These are phyloP conservation scores for Stegophylla sp. DNA, from an alignment of 2,888 invertebrate genomes.

Conservation along the genomic window DNA sequence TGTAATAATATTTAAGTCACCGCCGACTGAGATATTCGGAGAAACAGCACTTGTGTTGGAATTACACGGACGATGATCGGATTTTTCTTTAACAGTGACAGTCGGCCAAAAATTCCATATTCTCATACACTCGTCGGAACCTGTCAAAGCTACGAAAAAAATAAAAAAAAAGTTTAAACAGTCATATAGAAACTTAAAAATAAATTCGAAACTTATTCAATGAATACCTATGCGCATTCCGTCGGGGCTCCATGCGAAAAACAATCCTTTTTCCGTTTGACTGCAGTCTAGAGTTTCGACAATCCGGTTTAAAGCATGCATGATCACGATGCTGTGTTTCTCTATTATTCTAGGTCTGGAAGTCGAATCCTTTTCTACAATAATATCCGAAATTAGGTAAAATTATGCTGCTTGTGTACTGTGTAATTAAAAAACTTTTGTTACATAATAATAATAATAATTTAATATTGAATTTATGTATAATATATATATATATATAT, in stretches of 20 bases:
- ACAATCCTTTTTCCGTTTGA: slow-evolving; percentile 14
- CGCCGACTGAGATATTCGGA: neutral
- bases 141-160: slow-evolving; percentile 11
- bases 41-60: neutral
- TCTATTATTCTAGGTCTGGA: neutral
- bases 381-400: neutral
- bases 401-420: no score
- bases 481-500: no score
- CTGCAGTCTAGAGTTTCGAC: slow-evolving; percentile 32
- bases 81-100: neutral
- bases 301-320: slow-evolving; percentile 34
- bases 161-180: neutral
- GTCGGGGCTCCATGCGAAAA: slow-evolving; percentile 40
- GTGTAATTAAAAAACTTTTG: no score
- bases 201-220: neutral
- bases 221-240: slow-evolving; percentile 37
- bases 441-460: no score
- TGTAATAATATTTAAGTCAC: neutral
- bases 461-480: no score
- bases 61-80: neutral
- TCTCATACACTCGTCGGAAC: slow-evolving; percentile 36
- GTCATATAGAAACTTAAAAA: no score
- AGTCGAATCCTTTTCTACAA: neutral
- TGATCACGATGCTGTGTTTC: slow-evolving; percentile 38
- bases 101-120: slow-evolving; percentile 52